Base-by-base conservation (phyloP, 2,113 vertebrate species). In the Octodon degus region DNA sequence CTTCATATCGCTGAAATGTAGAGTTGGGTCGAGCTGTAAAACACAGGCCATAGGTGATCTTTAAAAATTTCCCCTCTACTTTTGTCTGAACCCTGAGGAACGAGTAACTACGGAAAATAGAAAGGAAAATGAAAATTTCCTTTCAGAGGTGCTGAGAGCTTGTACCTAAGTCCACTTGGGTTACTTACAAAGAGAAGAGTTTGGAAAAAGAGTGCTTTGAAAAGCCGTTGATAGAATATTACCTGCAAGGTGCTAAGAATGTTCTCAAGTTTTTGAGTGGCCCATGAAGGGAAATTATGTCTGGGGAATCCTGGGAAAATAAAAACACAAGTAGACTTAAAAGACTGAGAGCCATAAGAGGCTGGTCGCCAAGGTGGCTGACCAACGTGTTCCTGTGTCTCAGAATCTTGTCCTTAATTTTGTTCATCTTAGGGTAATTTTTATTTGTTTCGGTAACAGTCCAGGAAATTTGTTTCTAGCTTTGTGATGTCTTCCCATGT, bases 181-280 rank as follows among this genome's bases (percentile, higher is more conserved):
- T 94, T 96, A 89, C 93, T 89, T 93, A 77, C 81, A 86, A 86
- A 94, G 67, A 77, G 68, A 76, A 60, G 40, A 37, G 25, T 94
- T 93, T 80, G 20, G 63, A 37, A 17, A 34, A 13, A 22, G 30
- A 81, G 40, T 19, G 62, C 90, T 92, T 80, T 3, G 62, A 68
- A 86, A 86, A 34, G 50, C 34, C 40, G 82, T 20, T 5, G 16
- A 19, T 68, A 20, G 40, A 81, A 37, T 55, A 60, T 63, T 24
- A 89, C 74, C 82, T 88, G 82, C 77, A 50, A 94, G 76, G 34
- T 17, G 72, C 16, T 76, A 53, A 77, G 65, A 88, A 50, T 32
- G 16, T 94, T 91, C 47, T 90, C 2, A 53, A 70, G 43, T 86
- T 74, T 90, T n/a, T 25, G 40, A 11, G 27, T 92, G n/a, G 53